Evolutionary conservation across 1,140 invertebrate species (phyloP).

Genomic region (Formica exsecta): DNA sequence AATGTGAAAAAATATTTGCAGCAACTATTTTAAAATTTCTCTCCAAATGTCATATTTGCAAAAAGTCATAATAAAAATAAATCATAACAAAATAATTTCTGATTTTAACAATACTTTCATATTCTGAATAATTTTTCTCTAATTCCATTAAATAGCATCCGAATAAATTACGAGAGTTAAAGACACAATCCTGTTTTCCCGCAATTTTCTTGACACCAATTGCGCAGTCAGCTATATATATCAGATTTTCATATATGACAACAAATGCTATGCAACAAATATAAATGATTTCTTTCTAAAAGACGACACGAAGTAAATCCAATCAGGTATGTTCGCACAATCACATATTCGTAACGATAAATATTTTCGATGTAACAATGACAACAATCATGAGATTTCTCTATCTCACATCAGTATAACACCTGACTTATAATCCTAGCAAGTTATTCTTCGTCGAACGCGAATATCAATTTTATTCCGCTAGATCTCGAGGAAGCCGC

Average conservation of each 20-base stretch:
- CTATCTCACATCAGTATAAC: neutral
- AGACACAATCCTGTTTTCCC: neutral
- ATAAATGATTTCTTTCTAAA: constrained; percentile 3
- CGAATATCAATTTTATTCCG: no score
- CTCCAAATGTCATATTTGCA: neutral
- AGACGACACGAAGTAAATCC: neutral
- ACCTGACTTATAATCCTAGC: neutral
- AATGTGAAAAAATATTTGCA: neutral
- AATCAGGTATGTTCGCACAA: neutral
- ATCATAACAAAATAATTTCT: neutral
- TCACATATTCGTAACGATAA: neutral
- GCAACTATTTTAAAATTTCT: neutral
- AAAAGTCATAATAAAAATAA: neutral
- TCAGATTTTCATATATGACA: neutral
- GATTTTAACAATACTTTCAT: neutral
- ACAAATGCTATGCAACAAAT: neutral
- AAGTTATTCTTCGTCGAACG: neutral
- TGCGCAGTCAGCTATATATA: neutral
- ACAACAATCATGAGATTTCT: neutral
- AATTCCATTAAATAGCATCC: neutral
- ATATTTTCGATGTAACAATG: neutral
- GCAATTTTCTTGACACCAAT: neutral
- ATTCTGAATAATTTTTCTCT: constrained; percentile 2
- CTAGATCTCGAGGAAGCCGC: constrained; percentile 17
- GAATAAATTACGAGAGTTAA: neutral